Evolutionary conservation across 92 coral and sea anemone species (phyloP), one percentile per base, ranked within the genome.

Genomic region (Epizoanthus illoricatus): DNA sequence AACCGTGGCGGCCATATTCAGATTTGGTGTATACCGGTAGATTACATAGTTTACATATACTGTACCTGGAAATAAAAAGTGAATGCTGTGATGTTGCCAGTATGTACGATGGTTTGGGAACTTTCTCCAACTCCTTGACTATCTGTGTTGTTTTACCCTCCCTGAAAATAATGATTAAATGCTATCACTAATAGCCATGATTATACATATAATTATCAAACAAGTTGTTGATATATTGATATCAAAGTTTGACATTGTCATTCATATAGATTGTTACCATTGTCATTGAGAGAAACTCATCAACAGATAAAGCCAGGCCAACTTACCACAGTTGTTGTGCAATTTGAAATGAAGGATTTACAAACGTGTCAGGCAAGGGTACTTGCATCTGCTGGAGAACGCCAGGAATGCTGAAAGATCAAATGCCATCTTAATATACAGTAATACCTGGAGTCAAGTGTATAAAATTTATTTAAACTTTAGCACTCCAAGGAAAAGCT

Each of bases 51-150:
- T 28, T 28, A 28, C 36, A 28, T 28, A 2, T 28, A 28, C 36
- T 28, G 80, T 49, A 92, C 97, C 97, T 92, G 84, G 97, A 92
- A 62, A 92, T 92, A 62, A 86, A 92, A 43, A 92, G 78, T 42
- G 97, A 85, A 85, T 92, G 94, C 17, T 90, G 86, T 65, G 97
- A 91, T 28, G 97, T 92, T 72, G 97, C 97, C 40, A 92, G 83
- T 33, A 92, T 90, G 74, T 92, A 92, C 24, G 97, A 92, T 16
- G 97, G 97, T 85, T 92, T 92, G 76, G 86, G 85, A 42, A 92
- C 94, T 87, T 80, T 88, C 8, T 90, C 87, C 57, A 92, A 71
- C 81, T 92, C 89, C 81, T 88, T 88, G 9, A 92, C 73, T 54
- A 88, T 81, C 73, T 90, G 92, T 8, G 92, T 83, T 21, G 87